phyloP scores from a whole-genome alignment of 2,888 invertebrate species.

The Bugula neritina region DNA sequence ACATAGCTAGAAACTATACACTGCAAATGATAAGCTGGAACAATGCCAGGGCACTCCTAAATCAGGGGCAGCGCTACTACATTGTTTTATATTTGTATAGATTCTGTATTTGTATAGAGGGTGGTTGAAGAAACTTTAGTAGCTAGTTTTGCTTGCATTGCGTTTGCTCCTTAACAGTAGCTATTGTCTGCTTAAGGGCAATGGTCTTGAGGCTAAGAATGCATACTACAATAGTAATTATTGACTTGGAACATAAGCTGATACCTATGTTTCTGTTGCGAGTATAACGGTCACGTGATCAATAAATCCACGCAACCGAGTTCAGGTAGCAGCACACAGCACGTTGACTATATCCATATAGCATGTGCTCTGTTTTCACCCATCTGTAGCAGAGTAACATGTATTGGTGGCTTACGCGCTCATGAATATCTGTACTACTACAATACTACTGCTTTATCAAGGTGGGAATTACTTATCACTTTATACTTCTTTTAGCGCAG shows the following conservation, averaged over 20 bases:
- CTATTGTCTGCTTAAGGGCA: neutral
- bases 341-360: no score
- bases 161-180: neutral
- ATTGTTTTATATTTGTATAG: neutral
- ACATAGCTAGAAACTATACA: no score
- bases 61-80: no score
- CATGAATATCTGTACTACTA: no score
- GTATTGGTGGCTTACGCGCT: no score
- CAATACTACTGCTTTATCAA: no score
- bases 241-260: constrained; percentile 10
- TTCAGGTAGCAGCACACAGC: no score
- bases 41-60: neutral
- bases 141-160: neutral
- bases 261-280: neutral
- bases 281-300: constrained; percentile 2
- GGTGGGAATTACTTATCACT: no score
- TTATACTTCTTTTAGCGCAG: no score
- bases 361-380: no score
- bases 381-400: no score
- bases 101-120: neutral
- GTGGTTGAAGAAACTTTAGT: neutral
- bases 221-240: neutral
- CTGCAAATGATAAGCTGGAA: neutral
- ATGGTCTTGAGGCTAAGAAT: neutral
- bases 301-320: no score